Conservation (phyloP, 2,113 vertebrate genomes). For the Heteronetta atricapilla region DNA sequence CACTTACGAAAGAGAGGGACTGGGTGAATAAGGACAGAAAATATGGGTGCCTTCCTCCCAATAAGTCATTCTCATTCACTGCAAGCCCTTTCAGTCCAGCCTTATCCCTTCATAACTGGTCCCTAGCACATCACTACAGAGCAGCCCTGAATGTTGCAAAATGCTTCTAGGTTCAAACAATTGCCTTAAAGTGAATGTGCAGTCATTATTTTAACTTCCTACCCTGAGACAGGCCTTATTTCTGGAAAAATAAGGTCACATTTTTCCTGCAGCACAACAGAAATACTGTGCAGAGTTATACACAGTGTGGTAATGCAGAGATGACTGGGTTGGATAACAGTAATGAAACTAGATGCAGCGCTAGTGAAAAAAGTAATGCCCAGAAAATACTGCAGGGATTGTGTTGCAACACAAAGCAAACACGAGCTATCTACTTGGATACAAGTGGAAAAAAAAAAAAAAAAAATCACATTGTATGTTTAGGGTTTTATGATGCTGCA, state of each 20-base stretch:
- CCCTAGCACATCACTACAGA: neutral
- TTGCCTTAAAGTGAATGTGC: neutral
- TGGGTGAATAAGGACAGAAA: neutral
- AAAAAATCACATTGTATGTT: neutral
- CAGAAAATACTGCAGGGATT: neutral
- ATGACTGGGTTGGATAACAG: neutral
- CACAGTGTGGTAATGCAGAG: neutral
- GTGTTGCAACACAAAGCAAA: neutral
- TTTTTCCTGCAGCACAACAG: neutral
- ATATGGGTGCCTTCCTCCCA: neutral
- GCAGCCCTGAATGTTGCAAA: neutral
- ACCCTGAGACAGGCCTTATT: neutral
- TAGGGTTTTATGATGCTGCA: neutral
- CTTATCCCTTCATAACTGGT: neutral
- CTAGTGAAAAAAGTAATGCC: neutral
- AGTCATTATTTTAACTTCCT: neutral
- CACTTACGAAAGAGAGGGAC: neutral
- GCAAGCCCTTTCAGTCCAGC: neutral
- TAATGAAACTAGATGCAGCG: neutral
- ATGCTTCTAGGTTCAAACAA: neutral
- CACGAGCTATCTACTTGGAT: neutral
- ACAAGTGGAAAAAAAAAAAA: neutral
- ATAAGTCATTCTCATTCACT: neutral
- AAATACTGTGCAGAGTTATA: neutral
- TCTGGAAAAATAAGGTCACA: neutral